Evolutionary conservation across 2,888 invertebrate species (phyloP), one percentile per base, ranked within the genome.

Genomic region (Palloptera scutellata): DNA sequence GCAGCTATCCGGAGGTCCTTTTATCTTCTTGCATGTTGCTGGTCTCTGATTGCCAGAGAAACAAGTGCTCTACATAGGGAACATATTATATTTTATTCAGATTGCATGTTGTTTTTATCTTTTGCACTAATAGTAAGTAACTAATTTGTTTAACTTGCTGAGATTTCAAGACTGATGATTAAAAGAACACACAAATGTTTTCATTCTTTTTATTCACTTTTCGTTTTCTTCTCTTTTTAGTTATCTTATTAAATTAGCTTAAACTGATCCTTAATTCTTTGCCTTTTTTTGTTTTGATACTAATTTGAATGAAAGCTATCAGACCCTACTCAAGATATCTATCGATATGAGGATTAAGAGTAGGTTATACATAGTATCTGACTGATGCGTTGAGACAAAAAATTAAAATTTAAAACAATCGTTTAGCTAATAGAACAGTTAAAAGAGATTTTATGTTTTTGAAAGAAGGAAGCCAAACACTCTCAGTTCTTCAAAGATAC

Each of bases 271-370:
- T 60, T 11, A 4, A 20, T 30, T 19, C 5, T 48, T 48, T 13
- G 12, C 11, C 58, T 43, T 70, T 52, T 17, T 13, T 67, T 54
- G 68, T 70, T 11, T 12, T 58, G 70, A 68, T 60, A 43, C 59
- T 54, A 68, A 72, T 76, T 78, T 78, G 78, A 78, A 74, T 79
- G 80, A 78, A 78, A 80, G 79, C 80, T 74, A 74, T 80, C 78
- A 74, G 61, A 79, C 78, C 80, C 79, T 76, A 74, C 79, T 79
- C 78, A 79, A 80, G 80, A 79, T 79, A 67, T 70, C 71, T 73
- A 80, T 79, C 78, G 17, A 11, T 40, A 51, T 30, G 30, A 30
- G 30, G 6, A 30, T 6, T 30, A 30, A 30, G 30, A 30, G 30
- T n/a, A n/a, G n/a, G n/a, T n/a, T n/a, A n/a, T n/a, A n/a, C n/a